phyloP scores from a whole-genome alignment of 1,140 invertebrate genomes.

The Subanguina moxae region DNA sequence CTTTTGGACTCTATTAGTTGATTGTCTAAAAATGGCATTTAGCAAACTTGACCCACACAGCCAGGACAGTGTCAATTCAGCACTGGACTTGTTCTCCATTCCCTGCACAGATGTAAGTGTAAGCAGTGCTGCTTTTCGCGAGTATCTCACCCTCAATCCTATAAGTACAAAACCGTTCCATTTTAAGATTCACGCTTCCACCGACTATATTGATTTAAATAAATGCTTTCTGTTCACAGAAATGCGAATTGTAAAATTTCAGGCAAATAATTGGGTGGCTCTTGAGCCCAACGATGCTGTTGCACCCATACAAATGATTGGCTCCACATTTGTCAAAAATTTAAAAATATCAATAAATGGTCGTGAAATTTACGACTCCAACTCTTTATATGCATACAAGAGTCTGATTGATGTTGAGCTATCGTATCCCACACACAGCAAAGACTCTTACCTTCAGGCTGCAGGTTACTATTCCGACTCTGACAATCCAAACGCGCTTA shows the following conservation, averaged over 20 bases:
- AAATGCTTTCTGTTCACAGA: constrained; percentile 23
- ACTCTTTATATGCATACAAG: constrained; percentile 20
- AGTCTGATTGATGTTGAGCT: constrained; percentile 29
- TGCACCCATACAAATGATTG: constrained; percentile 27
- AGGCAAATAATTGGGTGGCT: too few relatives aligned
- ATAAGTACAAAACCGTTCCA: constrained; percentile 14
- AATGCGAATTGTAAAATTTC: constrained; percentile 14
- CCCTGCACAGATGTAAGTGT: constrained; percentile 35
- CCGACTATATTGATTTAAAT: constrained; percentile 26
- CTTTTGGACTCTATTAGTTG: too few relatives aligned
- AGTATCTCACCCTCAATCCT: constrained; percentile 23
- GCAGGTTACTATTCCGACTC: constrained; percentile 17
- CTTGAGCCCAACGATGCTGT: background rate
- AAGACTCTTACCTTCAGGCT: constrained; percentile 14
- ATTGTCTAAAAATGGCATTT: too few relatives aligned
- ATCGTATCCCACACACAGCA: constrained; percentile 1
- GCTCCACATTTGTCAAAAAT: constrained; percentile 34
- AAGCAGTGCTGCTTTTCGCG: constrained; percentile 13
- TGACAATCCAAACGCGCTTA: background rate
- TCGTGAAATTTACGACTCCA: constrained; percentile 25
- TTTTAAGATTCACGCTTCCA: constrained; percentile 20
- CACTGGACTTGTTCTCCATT: constrained; percentile 27
- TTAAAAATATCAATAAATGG: constrained; percentile 24
- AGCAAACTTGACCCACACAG: constrained; percentile 24
- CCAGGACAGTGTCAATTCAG: background rate